A percentile compares a stretch with the other conserved stretches of the same genome.
These are phyloP conservation scores for Centropristis striata DNA, from an alignment of 2,113 vertebrate species.

Conservation along the genomic window DNA sequence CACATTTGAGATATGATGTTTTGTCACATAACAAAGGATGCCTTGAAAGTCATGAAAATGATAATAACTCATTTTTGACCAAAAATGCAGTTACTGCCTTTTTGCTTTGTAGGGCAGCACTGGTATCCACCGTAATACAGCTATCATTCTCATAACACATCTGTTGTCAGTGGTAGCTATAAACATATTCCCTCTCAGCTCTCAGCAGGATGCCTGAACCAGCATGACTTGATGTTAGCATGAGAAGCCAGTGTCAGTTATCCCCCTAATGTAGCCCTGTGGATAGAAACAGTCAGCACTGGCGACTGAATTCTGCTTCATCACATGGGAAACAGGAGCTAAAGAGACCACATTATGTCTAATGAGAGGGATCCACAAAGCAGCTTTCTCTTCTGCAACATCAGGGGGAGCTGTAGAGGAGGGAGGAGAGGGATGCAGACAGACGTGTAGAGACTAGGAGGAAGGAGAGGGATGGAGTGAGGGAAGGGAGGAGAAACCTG, in stretches of 20 bases:
- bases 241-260: conserved; percentile 1
- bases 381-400: conserved; percentile 32
- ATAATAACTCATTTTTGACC: too few species aligned
- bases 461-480: conserved; percentile 41
- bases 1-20: too few species aligned
- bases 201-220: background rate
- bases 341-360: conserved; percentile 47
- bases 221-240: background rate
- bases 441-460: conserved; percentile 26
- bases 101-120: too few species aligned
- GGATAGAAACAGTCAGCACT: background rate
- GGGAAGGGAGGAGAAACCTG: conserved; percentile 65
- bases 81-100: too few species aligned
- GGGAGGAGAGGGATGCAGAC: conserved; percentile 9
- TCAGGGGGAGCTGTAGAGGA: conserved; percentile 26
- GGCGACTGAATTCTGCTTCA: conserved; percentile 23
- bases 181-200: background rate
- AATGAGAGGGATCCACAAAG: conserved; percentile 45
- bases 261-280: background rate
- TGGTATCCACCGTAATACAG: background rate
- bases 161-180: background rate
- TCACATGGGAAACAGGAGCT: conserved; percentile 24
- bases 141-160: background rate
- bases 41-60: too few species aligned
- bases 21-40: too few species aligned